Evolutionary conservation across 2,888 invertebrate species (phyloP), one percentile per base, ranked within the genome.

Genomic region (Oegoconia quadripuncta): DNA sequence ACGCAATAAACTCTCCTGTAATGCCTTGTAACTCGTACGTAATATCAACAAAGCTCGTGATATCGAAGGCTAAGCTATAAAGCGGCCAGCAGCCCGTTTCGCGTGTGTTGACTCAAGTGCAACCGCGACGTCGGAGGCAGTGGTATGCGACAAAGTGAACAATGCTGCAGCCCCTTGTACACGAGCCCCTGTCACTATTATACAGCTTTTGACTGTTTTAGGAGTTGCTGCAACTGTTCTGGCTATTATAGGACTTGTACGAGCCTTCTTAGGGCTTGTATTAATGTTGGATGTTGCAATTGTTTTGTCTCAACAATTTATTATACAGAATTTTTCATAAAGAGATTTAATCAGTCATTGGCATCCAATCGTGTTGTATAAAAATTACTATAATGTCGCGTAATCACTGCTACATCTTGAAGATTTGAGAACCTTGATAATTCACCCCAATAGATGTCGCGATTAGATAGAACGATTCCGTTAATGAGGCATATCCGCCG

Each of bases 401-500:
- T 66, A 68, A 30, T 18, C 12, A 11, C n/a, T n/a, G n/a, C n/a
- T n/a, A n/a, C n/a, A n/a, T n/a, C n/a, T n/a, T n/a, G n/a, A n/a
- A n/a, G n/a, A n/a, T n/a, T 57, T 57, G 61, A 60, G 66, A 66
- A 55, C 54, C 48, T 50, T 54, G 53, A 60, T 56, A 59, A 68
- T 68, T 67, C 55, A 56, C 63, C 62, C 60, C 64, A 72, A 77
- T 73, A 71, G 67, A 63, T 59, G 51, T 57, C 48, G 55, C 48
- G 52, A 54, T 52, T n/a, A n/a, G n/a, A n/a, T n/a, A 27, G 61
- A 71, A 57, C 63, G 73, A 80, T 74, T 74, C 66, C 59, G 71
- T 74, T 82, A 86, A 83, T 82, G 82, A 83, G 71, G 63, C 80
- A 77, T 77, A 73, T 77, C 82, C 74, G 75, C 64, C 72, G 69